Base-by-base conservation (phyloP, 1,140 invertebrate species). In the Mylabris phalerata region DNA sequence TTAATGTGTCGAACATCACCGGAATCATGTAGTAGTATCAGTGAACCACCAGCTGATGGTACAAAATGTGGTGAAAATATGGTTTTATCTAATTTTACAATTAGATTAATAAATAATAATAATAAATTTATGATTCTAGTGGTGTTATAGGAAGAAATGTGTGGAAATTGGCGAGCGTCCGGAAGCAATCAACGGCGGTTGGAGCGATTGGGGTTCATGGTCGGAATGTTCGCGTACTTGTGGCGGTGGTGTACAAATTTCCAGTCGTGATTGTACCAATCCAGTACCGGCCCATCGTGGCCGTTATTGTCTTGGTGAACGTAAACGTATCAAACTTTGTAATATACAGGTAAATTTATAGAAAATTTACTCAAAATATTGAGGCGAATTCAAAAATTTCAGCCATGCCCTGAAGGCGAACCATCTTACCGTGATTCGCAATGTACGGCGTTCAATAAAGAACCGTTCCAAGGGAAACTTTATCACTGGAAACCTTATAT, bases 61-160 rank as follows among this genome's bases (percentile, higher is more conserved):
- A 87, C 86, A 0, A 79, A 82, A 48, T 88, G 86, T 71, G 85
- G 78, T 0, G 76, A 77, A 46, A 76, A 79, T 48, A 80, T 78
- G 70, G 78, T 79, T 64, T 19, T 6, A 48, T 50, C 11, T 46
- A 26, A 27, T 39, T 11, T 41, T 38, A 42, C 44, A 55, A 47
- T 54, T 19, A 19, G 19, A 19, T 19, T 19, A 40, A 0, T 40
- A 40, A 7, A 40, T 7, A 40, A 7, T 40, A 40, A 40, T 40
- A 40, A 40, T 2, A 7, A 40, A 6, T 40, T 2, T 40, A 7
- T 40, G 39, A 19, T 60, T 62, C 11, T 65, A 86, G 84, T 88
- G 86, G 86, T 87, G 86, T 71, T 80, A 79, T 52, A 75, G 74
- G 56, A 80, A 79, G 40, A 71, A 82, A 56, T 88, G 85, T 73